Percentiles rank a stretch among this genome's conserved stretches.
Conservation (phyloP, 2,888 invertebrate genomes). For the Euproctis similis region DNA sequence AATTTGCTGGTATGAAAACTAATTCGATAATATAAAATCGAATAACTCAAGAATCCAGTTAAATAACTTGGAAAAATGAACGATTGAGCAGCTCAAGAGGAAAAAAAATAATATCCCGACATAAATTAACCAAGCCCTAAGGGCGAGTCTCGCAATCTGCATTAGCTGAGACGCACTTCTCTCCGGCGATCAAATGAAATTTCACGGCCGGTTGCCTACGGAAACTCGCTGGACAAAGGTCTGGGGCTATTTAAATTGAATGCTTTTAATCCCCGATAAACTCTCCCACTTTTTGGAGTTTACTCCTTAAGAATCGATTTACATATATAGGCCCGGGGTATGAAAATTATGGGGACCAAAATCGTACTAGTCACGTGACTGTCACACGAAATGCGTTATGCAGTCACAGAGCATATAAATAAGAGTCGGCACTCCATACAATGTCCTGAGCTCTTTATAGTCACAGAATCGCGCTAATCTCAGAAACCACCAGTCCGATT, state of each 20-base stretch:
- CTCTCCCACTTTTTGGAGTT: constrained; percentile 43
- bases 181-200: constrained; percentile 70
- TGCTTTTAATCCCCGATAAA: constrained; percentile 56
- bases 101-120: constrained; percentile 69
- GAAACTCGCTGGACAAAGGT: constrained; percentile 66
- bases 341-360: no score
- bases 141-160: constrained; percentile 64
- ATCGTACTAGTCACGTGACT: no score
- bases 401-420: no score
- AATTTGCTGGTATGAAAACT: no score
- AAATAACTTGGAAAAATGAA: constrained; percentile 30
- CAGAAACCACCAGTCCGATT: no score
- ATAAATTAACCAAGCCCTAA: constrained; percentile 63
- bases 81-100: constrained; percentile 61
- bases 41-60: constrained; percentile 28
- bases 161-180: constrained; percentile 71
- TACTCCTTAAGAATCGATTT: no score
- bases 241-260: constrained; percentile 64
- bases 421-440: no score
- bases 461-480: no score
- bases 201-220: constrained; percentile 65
- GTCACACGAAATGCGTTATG: no score
- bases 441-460: no score
- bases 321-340: no score
- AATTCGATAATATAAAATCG: no score